phyloP scores from a whole-genome alignment of 2,797 vertebrate species.

The Ctenosaura bakeri region DNA sequence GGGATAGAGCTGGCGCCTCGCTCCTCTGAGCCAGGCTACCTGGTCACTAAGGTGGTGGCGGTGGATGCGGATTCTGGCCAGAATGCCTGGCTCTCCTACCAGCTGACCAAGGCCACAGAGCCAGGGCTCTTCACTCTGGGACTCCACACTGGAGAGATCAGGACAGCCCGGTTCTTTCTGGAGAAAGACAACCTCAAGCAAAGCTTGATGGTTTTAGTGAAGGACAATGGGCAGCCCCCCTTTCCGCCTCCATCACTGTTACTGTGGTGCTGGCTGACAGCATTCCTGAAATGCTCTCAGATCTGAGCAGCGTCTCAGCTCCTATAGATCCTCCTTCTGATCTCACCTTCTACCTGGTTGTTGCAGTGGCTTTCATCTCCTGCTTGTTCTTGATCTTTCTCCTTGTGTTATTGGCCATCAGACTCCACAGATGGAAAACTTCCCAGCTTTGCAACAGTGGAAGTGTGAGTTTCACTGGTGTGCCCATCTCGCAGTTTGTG shows the following conservation, averaged over 20 bases:
- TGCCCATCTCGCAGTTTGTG: slow-evolving; percentile 19
- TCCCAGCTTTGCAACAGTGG: slow-evolving; percentile 30
- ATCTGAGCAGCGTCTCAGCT: background rate
- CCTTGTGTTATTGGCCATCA: slow-evolving; percentile 13
- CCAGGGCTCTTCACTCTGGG: slow-evolving; percentile 38
- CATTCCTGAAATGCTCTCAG: slow-evolving; percentile 6
- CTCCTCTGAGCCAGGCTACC: slow-evolving; percentile 63
- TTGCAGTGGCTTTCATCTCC: slow-evolving; percentile 30
- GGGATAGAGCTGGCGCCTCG: slow-evolving; percentile 71
- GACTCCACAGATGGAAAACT: slow-evolving; percentile 64
- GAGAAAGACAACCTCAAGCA: slow-evolving; percentile 33
- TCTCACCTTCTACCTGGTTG: slow-evolving; percentile 15
- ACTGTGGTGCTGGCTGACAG: slow-evolving; percentile 62
- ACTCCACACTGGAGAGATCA: slow-evolving; percentile 21
- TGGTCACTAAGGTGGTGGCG: slow-evolving; percentile 66
- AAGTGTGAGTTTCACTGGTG: background rate
- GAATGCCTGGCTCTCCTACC: slow-evolving; percentile 68
- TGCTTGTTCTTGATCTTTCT: slow-evolving; percentile 14
- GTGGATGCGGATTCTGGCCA: slow-evolving; percentile 65
- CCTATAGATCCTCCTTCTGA: background rate
- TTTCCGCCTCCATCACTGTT: slow-evolving; percentile 11
- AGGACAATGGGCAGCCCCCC: slow-evolving; percentile 22
- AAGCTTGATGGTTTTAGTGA: slow-evolving; percentile 39
- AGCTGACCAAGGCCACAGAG: slow-evolving; percentile 64
- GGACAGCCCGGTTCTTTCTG: slow-evolving; percentile 30